Base-by-base conservation (phyloP, 2,113 vertebrate species). In the Solenodon paradoxus region DNA sequence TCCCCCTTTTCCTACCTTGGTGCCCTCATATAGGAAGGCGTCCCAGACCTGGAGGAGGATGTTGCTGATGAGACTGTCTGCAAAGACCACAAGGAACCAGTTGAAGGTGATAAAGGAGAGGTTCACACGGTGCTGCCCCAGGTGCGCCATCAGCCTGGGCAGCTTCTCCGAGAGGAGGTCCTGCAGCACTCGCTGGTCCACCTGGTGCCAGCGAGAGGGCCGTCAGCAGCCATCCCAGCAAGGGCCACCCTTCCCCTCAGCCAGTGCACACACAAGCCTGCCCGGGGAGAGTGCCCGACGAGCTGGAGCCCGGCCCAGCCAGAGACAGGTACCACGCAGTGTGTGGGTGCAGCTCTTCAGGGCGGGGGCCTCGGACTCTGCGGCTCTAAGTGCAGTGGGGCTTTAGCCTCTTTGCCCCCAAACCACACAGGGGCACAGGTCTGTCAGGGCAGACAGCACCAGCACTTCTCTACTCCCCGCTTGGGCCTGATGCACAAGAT, bases 1-100 rank as follows among this genome's bases (percentile, higher is more conserved):
- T 17, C 53, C 24, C 19, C 5, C 11, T 5, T 5, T 20, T 53
- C 71, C 26, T 97, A 99, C 99, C 99, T 99, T 99, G 96, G 98
- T 99, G 96, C 99, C 99, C 96, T 99, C 99, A 0, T 99, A 99
- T 49, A 99, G 97, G 98, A 99, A 99, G 90, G 99, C 98, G 35
- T 99, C 99, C 99, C 99, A 99, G 91, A 99, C 98, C 26, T 98
- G 98, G 88, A 99, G 98, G 45, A 99, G 99, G 94, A 99, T 99
- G 88, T 99, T 99, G 2, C 99, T 99, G 87, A 99, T 98, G 63
- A 99, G 98, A 95, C 98, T 99, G 98, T 99, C 99, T 47, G 99
- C 99, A 85, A 99, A 99, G 68, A 98, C 97, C 97, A 99, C 99
- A 61, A 99, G 98, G 98, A 99, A 99, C 99, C 99, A 99, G 97